Evolutionary conservation across 1,140 invertebrate genomes (phyloP).

Genomic region (Drosophila baimaii): DNA sequence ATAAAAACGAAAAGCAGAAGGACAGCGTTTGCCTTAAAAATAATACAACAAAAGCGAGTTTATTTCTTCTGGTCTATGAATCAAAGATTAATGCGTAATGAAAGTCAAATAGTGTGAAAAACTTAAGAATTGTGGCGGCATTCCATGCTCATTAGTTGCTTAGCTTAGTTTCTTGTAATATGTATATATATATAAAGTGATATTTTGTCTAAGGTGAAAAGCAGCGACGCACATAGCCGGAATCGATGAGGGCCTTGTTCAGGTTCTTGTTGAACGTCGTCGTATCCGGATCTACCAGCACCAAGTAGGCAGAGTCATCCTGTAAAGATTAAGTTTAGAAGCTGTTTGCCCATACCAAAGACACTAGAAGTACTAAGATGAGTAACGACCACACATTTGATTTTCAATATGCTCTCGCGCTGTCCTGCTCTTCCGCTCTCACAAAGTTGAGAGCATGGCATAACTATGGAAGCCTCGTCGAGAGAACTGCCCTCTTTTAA

Average conservation of each 20-base stretch:
- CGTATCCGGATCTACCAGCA: slow-evolving; percentile 58
- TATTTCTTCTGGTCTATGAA: not conserved
- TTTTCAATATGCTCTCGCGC: no score
- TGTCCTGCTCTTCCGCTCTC: no score
- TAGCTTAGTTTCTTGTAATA: not conserved
- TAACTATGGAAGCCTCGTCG: no score
- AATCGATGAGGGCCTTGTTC: slow-evolving; percentile 55
- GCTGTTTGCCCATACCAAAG: no score
- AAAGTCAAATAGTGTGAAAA: not conserved
- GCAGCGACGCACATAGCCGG: slow-evolving; percentile 55
- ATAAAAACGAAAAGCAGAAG: slow-evolving; percentile 81
- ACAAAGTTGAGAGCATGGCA: no score
- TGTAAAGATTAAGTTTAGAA: slow-evolving; percentile 3
- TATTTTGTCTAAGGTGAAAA: slow-evolving; percentile 4
- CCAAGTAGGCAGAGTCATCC: slow-evolving; percentile 43
- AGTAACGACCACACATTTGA: no score
- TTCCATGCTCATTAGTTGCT: not conserved
- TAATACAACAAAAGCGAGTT: slow-evolving; percentile 54
- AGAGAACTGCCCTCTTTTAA: no score
- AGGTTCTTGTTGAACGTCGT: slow-evolving; percentile 33
- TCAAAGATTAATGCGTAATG: not conserved
- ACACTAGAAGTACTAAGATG: no score
- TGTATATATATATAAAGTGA: not conserved
- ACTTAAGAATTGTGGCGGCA: not conserved
- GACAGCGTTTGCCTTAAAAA: slow-evolving; percentile 84